phyloP scores from a whole-genome alignment of 2,113 vertebrate genomes.

The Choloepus hoffmanni region DNA sequence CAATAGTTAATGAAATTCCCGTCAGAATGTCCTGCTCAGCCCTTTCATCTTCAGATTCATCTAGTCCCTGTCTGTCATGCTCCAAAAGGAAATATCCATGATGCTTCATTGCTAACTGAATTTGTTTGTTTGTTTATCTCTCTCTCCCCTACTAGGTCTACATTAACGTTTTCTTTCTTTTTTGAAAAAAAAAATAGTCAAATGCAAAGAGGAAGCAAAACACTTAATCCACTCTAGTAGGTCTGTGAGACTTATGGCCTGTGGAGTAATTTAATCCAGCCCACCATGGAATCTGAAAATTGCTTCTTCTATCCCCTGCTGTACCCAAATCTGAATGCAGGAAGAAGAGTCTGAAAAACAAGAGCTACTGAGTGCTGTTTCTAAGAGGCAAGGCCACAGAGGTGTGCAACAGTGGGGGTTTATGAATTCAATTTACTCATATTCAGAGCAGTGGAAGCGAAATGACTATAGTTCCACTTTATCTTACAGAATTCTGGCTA shows the following conservation, averaged over 20 bases:
- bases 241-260: conserved; percentile 60
- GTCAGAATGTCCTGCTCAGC: background rate
- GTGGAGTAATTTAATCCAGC: conserved; percentile 62
- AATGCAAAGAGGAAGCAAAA: conserved; percentile 70
- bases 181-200: conserved; percentile 19
- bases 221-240: conserved; percentile 56
- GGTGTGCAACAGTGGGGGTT: conserved; percentile 59
- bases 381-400: conserved; percentile 59
- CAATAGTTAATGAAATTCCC: conserved; percentile 32
- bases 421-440: conserved; percentile 80
- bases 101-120: conserved; percentile 10
- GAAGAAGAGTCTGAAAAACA: conserved; percentile 75
- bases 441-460: conserved; percentile 71
- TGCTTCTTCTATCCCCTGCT: conserved; percentile 74
- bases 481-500: conserved; percentile 24
- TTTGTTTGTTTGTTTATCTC: conserved; percentile 66
- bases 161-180: conserved; percentile 70
- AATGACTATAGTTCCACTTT: conserved; percentile 3
- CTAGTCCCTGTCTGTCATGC: background rate
- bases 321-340: conserved; percentile 71
- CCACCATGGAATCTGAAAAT: conserved; percentile 73
- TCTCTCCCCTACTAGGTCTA: conserved; percentile 20
- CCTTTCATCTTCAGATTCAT: conserved; percentile 45
- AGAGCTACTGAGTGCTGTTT: conserved; percentile 70
- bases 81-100: conserved; percentile 3